A percentile compares a stretch with the other conserved stretches of the same genome.
Evolutionary conservation across 2,888 invertebrate genomes (phyloP).

Genomic region (Sipunculus nudus): DNA sequence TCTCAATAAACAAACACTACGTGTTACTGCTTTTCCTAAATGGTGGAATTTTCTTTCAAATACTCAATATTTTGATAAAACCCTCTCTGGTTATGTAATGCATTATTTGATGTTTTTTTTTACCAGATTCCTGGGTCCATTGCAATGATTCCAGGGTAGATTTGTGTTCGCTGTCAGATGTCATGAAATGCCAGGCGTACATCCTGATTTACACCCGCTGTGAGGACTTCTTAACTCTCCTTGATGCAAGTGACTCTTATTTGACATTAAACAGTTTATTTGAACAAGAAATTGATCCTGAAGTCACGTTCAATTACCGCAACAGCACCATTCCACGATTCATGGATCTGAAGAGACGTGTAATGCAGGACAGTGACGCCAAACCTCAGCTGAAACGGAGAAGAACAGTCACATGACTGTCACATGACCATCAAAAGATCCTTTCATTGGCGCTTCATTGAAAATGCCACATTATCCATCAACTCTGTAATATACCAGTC

Average conservation of each 20-base stretch:
- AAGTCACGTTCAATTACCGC: constrained; percentile 22
- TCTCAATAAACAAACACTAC: too few species aligned
- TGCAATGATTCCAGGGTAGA: constrained; percentile 63
- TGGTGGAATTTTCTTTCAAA: too few species aligned
- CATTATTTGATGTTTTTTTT: constrained; percentile 20
- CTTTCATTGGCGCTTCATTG: too few species aligned
- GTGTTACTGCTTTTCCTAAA: too few species aligned
- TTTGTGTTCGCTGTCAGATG: constrained; percentile 53
- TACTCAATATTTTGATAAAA: too few species aligned
- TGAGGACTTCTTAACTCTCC: background rate
- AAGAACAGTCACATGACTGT: constrained; percentile 10
- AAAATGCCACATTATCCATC: too few species aligned
- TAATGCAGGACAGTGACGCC: too few species aligned
- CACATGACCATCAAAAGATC: too few species aligned
- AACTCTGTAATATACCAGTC: too few species aligned
- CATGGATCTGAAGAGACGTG: constrained; percentile 31
- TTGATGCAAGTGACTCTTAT: background rate
- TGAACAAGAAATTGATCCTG: constrained; percentile 20
- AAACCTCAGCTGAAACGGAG: constrained; percentile 18
- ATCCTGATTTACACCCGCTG: constrained; percentile 59
- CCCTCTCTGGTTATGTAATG: too few species aligned
- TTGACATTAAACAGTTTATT: background rate
- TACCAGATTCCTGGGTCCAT: constrained; percentile 63
- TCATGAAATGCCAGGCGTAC: constrained; percentile 61
- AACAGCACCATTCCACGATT: constrained; percentile 30